phyloP scores from a whole-genome alignment of 2,113 vertebrate genomes.

The Lampris incognitus region DNA sequence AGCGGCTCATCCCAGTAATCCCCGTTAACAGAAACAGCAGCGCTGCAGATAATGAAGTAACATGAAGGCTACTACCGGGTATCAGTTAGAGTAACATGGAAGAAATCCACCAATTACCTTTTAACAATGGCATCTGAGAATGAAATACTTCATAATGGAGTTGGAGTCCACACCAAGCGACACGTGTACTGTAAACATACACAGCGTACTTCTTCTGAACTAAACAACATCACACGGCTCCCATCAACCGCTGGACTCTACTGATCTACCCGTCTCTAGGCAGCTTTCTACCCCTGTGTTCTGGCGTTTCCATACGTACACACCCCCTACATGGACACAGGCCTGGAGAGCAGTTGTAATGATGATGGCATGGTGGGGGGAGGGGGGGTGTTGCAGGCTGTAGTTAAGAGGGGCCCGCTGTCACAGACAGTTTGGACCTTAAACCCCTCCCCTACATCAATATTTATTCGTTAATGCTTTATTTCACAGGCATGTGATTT shows the following conservation, averaged over 20 bases:
- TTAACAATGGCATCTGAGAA: conserved; percentile 34
- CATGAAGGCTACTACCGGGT: conserved; percentile 65
- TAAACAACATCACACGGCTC: not conserved
- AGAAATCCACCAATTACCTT: conserved; percentile 49
- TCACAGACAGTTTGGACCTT: too few relatives aligned
- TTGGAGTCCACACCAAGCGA: too few relatives aligned
- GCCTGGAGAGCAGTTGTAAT: not conserved
- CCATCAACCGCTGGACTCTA: not conserved
- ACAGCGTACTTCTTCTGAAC: not conserved
- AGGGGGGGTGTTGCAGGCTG: too few relatives aligned
- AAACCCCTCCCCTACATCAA: too few relatives aligned
- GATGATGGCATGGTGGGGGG: too few relatives aligned
- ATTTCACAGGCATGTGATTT: too few relatives aligned
- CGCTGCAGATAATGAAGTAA: conserved; percentile 68
- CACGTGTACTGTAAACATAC: not conserved
- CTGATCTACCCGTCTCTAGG: not conserved
- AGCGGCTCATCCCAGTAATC: conserved; percentile 73
- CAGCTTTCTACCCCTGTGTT: not conserved
- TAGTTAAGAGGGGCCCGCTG: too few relatives aligned
- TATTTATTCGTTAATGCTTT: too few relatives aligned
- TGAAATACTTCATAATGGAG: too few relatives aligned
- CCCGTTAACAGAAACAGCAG: conserved; percentile 66
- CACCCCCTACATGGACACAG: too few relatives aligned
- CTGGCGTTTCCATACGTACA: too few relatives aligned
- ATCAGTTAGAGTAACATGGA: conserved; percentile 65